phyloP scores from a whole-genome alignment of 2,888 invertebrate genomes.

The Archips xylosteana region DNA sequence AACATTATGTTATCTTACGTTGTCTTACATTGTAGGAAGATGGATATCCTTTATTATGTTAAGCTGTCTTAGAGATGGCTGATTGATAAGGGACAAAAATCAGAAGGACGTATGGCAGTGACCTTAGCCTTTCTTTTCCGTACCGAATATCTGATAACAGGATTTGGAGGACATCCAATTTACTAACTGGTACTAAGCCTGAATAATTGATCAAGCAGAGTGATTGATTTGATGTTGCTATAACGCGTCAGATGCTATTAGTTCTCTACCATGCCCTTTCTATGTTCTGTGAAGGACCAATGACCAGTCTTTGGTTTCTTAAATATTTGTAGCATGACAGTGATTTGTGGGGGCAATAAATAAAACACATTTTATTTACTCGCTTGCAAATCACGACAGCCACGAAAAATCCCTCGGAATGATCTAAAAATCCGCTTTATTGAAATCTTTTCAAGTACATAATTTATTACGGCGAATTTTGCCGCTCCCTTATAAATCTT shows the following conservation, averaged over 20 bases:
- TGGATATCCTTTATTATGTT: neutral
- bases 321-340: neutral
- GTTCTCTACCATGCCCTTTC: neutral
- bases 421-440: slow-evolving; percentile 18
- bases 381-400: slow-evolving; percentile 11
- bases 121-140: slow-evolving; percentile 15
- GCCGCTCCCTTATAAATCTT: slow-evolving; percentile 37
- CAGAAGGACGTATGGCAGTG: neutral
- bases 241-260: slow-evolving; percentile 18
- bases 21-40: too few relatives aligned
- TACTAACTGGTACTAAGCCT: slow-evolving; percentile 20
- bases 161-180: slow-evolving; percentile 25
- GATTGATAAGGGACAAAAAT: slow-evolving; percentile 3
- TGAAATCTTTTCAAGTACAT: slow-evolving; percentile 22
- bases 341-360: slow-evolving; percentile 20
- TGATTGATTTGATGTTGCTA: slow-evolving; percentile 27
- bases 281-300: slow-evolving; percentile 4
- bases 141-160: slow-evolving; percentile 25
- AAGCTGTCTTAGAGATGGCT: neutral
- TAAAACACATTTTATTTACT: slow-evolving; percentile 11
- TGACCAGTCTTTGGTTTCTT: neutral
- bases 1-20: too few relatives aligned
- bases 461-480: slow-evolving; percentile 35
- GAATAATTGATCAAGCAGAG: slow-evolving; percentile 23
- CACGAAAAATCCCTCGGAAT: slow-evolving; percentile 9